These are phyloP conservation scores for Diadumene lineata DNA, from an alignment of 92 coral and sea anemone genomes.

Conservation along the genomic window DNA sequence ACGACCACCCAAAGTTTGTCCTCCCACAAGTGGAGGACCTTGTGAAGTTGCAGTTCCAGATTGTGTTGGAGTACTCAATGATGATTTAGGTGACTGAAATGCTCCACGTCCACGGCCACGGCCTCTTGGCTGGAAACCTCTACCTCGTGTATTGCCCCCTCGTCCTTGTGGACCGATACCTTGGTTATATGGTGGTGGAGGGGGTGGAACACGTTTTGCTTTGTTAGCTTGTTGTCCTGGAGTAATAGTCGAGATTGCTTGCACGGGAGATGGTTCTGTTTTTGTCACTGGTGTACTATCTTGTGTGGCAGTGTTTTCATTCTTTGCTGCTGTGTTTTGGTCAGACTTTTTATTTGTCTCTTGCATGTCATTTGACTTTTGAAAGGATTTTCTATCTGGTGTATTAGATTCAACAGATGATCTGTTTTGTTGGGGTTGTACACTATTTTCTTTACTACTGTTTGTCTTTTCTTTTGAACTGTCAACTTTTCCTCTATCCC, in stretches of 20 bases:
- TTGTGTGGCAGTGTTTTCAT: not conserved
- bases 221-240: conserved; percentile 4
- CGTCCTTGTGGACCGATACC: conserved; percentile 18
- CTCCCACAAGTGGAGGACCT: not conserved
- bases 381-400: not conserved
- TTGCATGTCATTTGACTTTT: not conserved
- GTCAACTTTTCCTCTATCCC: not conserved
- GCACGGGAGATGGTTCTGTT: not conserved
- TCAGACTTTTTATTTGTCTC: not conserved
- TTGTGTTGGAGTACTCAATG: not conserved
- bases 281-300: conserved; percentile 1
- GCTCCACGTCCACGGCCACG: conserved; percentile 2
- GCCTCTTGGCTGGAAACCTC: conserved; percentile 13
- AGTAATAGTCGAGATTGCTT: conserved; percentile 16
- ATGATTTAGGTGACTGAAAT: not conserved
- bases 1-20: too few species aligned
- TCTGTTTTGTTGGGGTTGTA: conserved; percentile 1
- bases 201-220: conserved; percentile 43
- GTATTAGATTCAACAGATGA: not conserved
- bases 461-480: not conserved
- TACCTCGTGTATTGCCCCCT: conserved; percentile 9
- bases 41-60: conserved; percentile 1
- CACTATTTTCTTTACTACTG: not conserved
- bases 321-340: not conserved
- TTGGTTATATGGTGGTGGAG: conserved; percentile 32